These are phyloP conservation scores for Catharus bicknelli DNA, from an alignment of 2,113 vertebrate genomes.

Conservation along the genomic window DNA sequence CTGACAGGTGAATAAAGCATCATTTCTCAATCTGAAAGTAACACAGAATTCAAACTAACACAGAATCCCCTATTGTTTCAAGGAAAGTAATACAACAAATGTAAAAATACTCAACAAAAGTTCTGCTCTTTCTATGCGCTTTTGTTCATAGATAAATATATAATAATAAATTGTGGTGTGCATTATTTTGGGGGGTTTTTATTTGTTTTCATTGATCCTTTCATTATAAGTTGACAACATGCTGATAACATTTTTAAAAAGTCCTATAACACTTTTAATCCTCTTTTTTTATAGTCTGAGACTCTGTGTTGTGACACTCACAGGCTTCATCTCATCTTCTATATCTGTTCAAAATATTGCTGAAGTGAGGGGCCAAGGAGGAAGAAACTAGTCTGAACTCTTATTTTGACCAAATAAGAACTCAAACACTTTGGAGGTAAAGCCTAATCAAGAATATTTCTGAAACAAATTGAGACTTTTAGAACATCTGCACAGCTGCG, in stretches of 20 bases:
- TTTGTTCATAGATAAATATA: background rate
- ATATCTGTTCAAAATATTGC: background rate
- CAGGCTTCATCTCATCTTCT: background rate
- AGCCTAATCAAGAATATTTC: background rate
- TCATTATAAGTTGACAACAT: background rate
- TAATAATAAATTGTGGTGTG: background rate
- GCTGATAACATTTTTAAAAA: background rate
- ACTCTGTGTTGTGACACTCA: background rate
- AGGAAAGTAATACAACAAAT: background rate
- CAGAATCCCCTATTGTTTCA: background rate
- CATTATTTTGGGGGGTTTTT: fast-evolving
- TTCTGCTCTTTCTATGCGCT: background rate
- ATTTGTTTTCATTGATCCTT: background rate
- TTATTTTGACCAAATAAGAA: background rate
- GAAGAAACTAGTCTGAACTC: background rate
- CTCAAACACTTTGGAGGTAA: background rate
- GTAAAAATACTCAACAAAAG: background rate
- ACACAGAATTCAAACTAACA: background rate
- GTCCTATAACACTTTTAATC: background rate
- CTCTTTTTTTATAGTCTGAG: background rate
- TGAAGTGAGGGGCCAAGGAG: background rate
- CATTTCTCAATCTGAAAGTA: background rate
- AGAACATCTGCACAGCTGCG: background rate
- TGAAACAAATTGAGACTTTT: background rate
- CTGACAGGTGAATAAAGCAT: background rate